These are phyloP conservation scores for Orthonevra nobilis DNA, from an alignment of 2,888 invertebrate genomes.

Conservation along the genomic window DNA sequence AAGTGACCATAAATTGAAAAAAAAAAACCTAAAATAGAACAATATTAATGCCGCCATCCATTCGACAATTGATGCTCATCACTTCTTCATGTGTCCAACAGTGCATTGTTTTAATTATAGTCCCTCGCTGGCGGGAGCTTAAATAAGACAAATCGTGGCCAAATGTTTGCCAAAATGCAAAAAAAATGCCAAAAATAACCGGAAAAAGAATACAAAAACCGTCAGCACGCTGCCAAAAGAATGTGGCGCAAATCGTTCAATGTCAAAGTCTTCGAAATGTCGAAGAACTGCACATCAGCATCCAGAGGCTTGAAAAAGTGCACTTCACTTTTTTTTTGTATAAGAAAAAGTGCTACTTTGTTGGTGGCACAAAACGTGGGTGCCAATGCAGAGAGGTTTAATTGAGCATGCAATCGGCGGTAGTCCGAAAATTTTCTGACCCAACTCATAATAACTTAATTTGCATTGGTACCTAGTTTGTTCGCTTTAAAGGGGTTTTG, in stretches of 20 bases:
- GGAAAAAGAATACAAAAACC: too few species aligned
- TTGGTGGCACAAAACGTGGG: too few species aligned
- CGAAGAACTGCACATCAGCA: constrained; percentile 35
- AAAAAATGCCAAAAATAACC: constrained; percentile 20
- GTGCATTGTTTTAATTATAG: constrained; percentile 44
- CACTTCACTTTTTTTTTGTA: too few species aligned
- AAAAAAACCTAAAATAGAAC: constrained; percentile 6
- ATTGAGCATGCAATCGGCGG: too few species aligned
- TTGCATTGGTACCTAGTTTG: too few species aligned
- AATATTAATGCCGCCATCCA: not conserved
- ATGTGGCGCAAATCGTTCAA: constrained; percentile 46
- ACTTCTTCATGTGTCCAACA: not conserved
- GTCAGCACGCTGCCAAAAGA: constrained; percentile 15
- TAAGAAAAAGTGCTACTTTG: too few species aligned
- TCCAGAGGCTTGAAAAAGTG: too few species aligned
- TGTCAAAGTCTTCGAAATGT: constrained; percentile 46
- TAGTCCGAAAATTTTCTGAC: too few species aligned
- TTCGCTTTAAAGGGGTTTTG: too few species aligned
- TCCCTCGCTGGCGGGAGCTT: not conserved
- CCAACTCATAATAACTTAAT: too few species aligned
- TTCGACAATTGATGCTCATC: constrained; percentile 19
- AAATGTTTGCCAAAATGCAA: constrained; percentile 12
- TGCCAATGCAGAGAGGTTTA: too few species aligned
- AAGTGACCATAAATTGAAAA: constrained; percentile 8
- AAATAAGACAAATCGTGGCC: constrained; percentile 22